phyloP scores from a whole-genome alignment of 1,140 invertebrate species.

The Pantala flavescens region DNA sequence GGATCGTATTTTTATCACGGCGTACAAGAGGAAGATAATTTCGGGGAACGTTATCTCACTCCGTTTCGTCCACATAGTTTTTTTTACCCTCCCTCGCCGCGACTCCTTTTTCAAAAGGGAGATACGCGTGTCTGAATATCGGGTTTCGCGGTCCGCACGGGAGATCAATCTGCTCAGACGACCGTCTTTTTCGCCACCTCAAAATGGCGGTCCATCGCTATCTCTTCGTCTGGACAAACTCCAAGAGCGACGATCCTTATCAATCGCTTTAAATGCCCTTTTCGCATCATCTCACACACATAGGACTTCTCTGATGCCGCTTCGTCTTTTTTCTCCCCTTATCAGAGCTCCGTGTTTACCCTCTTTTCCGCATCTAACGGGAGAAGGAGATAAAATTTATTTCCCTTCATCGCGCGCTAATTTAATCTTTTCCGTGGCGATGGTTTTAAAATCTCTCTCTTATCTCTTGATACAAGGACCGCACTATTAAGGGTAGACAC shows the following conservation, averaged over 20 bases:
- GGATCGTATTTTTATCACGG: no score
- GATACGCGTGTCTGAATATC: no score
- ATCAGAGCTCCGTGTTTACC: background rate
- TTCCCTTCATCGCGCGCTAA: background rate
- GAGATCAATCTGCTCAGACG: background rate
- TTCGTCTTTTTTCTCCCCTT: background rate
- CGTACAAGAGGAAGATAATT: no score
- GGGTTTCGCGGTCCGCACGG: no score
- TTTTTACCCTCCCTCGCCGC: no score
- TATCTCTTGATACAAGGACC: no score
- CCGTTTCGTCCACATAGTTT: no score
- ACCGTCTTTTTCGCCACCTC: background rate
- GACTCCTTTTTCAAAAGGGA: no score
- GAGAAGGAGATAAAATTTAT: background rate
- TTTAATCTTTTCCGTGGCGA: background rate
- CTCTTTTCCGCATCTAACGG: background rate
- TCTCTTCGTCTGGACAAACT: background rate
- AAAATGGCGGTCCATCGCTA: background rate
- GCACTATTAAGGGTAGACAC: no score
- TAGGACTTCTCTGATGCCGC: background rate
- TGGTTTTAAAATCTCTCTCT: no score
- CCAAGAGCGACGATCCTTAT: conserved; percentile 1
- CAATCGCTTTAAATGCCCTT: conserved; percentile 5
- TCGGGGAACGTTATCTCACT: no score
- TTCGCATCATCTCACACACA: background rate